phyloP scores from a whole-genome alignment of 1,140 invertebrate species.

The Forficula auricularia region DNA sequence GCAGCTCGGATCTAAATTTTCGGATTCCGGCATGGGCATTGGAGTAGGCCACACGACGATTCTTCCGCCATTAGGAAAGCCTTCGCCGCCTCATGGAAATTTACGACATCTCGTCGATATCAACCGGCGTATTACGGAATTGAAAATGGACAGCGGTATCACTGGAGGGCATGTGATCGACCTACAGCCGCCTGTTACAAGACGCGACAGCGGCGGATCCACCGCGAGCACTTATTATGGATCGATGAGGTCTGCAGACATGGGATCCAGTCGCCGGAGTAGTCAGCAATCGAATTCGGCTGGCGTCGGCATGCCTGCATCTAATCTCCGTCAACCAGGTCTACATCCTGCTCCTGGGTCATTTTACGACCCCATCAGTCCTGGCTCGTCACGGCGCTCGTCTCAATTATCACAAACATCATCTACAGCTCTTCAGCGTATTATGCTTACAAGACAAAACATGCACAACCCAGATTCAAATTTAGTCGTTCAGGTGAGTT shows the following conservation, averaged over 20 bases:
- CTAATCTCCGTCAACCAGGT: constrained; percentile 20
- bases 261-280: constrained; percentile 60
- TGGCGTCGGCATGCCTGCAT: constrained; percentile 21
- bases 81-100: constrained; percentile 15
- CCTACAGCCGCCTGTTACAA: constrained; percentile 20
- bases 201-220: constrained; percentile 59
- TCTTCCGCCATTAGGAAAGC: too few species aligned
- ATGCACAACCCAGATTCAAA: constrained; percentile 37
- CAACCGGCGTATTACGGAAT: constrained; percentile 51
- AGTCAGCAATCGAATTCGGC: constrained; percentile 54
- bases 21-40: too few species aligned
- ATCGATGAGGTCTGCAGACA: constrained; percentile 60
- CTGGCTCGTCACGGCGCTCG: constrained; percentile 62
- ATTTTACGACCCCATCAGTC: constrained; percentile 82
- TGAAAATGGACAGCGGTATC: constrained; percentile 44
- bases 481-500: constrained; percentile 34
- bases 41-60: too few species aligned
- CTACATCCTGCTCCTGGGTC: constrained; percentile 22
- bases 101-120: constrained; percentile 39
- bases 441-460: constrained; percentile 23
- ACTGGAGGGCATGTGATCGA: constrained; percentile 5
- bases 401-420: constrained; percentile 39
- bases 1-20: too few species aligned
- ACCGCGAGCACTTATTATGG: constrained; percentile 75
- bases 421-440: constrained; percentile 26